These are phyloP conservation scores for Fukomys damarensis DNA, from an alignment of 2,113 vertebrate genomes.

Conservation along the genomic window DNA sequence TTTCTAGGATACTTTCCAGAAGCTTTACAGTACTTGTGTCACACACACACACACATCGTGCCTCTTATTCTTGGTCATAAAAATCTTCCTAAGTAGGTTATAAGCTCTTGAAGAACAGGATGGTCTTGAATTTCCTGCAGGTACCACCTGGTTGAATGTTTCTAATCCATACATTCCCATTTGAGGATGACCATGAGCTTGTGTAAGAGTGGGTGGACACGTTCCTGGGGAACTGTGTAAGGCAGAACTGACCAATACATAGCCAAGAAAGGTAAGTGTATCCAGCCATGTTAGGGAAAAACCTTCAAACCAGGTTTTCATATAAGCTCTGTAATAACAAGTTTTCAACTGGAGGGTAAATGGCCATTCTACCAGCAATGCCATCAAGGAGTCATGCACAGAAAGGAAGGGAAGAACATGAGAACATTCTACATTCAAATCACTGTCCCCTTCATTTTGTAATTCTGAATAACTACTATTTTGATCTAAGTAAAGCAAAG, in stretches of 20 bases:
- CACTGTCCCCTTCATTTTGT: neutral
- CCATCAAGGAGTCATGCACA: neutral
- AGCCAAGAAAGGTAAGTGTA: neutral
- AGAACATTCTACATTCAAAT: neutral
- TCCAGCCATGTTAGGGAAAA: neutral
- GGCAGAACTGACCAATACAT: neutral
- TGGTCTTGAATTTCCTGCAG: neutral
- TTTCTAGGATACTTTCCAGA: neutral
- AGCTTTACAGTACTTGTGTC: neutral
- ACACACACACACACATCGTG: neutral
- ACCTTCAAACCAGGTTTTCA: neutral
- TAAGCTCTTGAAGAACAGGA: neutral
- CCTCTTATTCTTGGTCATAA: neutral
- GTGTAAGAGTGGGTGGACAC: neutral
- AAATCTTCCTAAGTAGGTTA: neutral
- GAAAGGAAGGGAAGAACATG: neutral
- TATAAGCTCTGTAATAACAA: neutral
- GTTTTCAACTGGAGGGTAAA: neutral
- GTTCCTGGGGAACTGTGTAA: neutral
- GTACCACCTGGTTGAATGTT: neutral
- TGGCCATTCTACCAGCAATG: neutral
- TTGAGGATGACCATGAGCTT: neutral
- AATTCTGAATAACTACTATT: conserved; percentile 23
- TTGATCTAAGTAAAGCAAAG: conserved; percentile 1
- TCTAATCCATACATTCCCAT: neutral